Base-by-base conservation (phyloP, 2,888 invertebrate species). In the Dryocosmus kuriphilus region DNA sequence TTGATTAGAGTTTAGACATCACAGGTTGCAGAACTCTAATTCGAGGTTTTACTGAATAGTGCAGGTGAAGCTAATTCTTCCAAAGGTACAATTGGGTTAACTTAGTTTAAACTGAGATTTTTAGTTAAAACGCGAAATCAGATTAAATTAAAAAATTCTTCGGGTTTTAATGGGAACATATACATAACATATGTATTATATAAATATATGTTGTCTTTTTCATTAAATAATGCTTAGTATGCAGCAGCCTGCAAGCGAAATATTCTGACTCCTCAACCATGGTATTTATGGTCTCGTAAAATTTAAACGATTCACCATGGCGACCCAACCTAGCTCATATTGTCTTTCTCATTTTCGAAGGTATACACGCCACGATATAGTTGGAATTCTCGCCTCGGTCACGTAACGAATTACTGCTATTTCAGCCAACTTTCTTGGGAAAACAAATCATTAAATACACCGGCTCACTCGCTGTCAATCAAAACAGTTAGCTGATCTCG, bases 321-420 rank as follows among this genome's bases (percentile, higher is more conserved):
- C 41, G 24, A 67, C 11, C 67, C 14, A 41, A 27, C n/a, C 24
- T 16, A 24, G 46, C 46, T 51, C 71, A 71, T 51, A 71, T 71
- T 71, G 51, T 71, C 46, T 71, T 30, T n/a, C 71, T 71, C 51
- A 71, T 71, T 71, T 71, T 71, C n/a, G 11, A 46, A 71, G 51
- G 41, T 51, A 71, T 51, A 51, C 46, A 46, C 5, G 51, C 46
- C 30, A 27, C 30, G 27, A 51, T 71, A n/a, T 51, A 51, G n/a
- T 46, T 19, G n/a, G 30, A 51, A 51, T 19, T 71, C 46, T 71
- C n/a, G 51, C 11, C 24, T 51, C 27, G 30, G 46, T 51, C 46
- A 46, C 46, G 30, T 51, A 30, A 71, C 32, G 51, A 71, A 71
- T 30, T 27, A 46, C 11, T 46, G 30, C 14, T 30, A 35, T 35